phyloP scores from a whole-genome alignment of 2,888 invertebrate genomes.

The Corythucha ciliata region DNA sequence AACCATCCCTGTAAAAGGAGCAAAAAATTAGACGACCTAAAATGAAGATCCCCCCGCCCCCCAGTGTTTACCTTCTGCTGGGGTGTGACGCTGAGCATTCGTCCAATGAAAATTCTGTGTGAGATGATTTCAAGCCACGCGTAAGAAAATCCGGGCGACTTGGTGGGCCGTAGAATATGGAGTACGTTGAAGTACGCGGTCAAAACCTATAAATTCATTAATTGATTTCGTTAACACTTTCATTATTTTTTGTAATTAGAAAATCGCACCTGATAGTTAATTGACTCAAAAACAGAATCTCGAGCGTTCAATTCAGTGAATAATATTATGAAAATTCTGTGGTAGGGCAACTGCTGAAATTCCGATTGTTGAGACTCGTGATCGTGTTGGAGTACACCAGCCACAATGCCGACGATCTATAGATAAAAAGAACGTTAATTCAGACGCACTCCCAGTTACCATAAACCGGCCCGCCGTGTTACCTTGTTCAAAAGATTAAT shows the following conservation, averaged over 20 bases:
- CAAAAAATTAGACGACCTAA: too few relatives aligned
- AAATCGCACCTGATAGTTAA: conserved; percentile 69
- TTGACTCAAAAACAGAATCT: conserved; percentile 84
- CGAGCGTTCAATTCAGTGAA: conserved; percentile 93
- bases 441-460: not conserved
- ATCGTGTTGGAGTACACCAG: conserved; percentile 90
- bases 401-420: conserved; percentile 77
- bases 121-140: conserved; percentile 98
- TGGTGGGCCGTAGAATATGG: conserved; percentile 82
- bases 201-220: conserved; percentile 51
- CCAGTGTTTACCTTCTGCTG: conserved; percentile 74
- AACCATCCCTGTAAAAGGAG: conserved; percentile 67
- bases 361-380: conserved; percentile 82
- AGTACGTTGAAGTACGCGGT: conserved; percentile 94
- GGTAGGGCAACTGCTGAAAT: conserved; percentile 96
- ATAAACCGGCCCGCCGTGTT: conserved; percentile 54
- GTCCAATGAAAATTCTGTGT: conserved; percentile 89
- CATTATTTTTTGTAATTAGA: too few relatives aligned
- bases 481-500: conserved; percentile 93
- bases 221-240: not conserved
- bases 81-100: conserved; percentile 81
- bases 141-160: conserved; percentile 93
- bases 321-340: conserved; percentile 90
- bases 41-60: too few relatives aligned
- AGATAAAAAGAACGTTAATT: conserved; percentile 3